Conservation (phyloP, 2,888 invertebrate species). For the Melitaea athalia region DNA sequence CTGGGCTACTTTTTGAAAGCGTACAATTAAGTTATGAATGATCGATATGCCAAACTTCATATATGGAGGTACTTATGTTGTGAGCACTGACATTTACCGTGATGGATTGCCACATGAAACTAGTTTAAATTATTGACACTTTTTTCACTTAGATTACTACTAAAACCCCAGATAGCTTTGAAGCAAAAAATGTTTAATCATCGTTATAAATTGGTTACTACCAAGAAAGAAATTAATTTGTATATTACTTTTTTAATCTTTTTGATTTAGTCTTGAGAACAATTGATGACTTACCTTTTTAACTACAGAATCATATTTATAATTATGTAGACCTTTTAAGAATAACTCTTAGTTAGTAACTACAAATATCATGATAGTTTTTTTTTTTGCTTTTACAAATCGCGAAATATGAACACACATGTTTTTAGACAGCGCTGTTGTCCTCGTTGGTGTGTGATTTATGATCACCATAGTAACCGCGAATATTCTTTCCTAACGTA, state of each 20-base stretch:
- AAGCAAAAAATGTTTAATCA: neutral
- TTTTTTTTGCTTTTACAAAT: constrained; percentile 56
- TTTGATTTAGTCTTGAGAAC: too few relatives aligned
- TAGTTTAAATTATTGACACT: constrained; percentile 29
- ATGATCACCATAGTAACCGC: constrained; percentile 52
- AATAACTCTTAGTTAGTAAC: too few relatives aligned
- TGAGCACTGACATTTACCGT: constrained; percentile 63
- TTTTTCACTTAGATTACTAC: constrained; percentile 13
- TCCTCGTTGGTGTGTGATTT: constrained; percentile 49
- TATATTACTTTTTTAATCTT: too few relatives aligned
- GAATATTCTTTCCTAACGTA: constrained; percentile 46
- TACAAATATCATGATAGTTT: constrained; percentile 35
- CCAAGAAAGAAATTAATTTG: constrained; percentile 34
- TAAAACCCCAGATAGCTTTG: neutral
- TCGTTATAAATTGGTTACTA: too few relatives aligned
- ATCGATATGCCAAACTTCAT: constrained; percentile 66
- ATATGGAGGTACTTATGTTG: constrained; percentile 46
- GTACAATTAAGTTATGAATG: constrained; percentile 69
- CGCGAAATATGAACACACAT: constrained; percentile 45
- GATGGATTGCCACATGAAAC: constrained; percentile 63
- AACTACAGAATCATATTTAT: too few relatives aligned
- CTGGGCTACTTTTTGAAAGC: constrained; percentile 47
- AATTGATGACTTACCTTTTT: too few relatives aligned
- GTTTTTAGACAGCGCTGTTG: constrained; percentile 41
- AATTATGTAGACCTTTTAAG: too few relatives aligned